Percentiles rank a stretch among this genome's conserved stretches.
phyloP scores from a whole-genome alignment of 2,113 vertebrate genomes.

The Pygoscelis adeliae region DNA sequence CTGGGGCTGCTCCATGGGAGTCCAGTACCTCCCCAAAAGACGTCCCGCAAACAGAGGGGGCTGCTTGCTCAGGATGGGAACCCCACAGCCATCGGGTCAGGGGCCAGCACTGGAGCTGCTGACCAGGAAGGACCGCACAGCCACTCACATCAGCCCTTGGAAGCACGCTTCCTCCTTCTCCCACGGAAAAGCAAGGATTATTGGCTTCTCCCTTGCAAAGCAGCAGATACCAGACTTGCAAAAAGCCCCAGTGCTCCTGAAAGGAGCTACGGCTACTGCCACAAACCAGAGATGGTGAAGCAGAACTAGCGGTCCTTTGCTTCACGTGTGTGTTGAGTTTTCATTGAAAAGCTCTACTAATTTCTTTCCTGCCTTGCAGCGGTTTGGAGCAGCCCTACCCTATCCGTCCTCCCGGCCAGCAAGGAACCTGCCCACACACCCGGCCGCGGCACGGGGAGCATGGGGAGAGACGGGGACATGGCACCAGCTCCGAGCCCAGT shows the following conservation, averaged over 20 bases:
- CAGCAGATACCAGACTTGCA: too few species aligned
- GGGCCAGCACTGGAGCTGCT: not conserved
- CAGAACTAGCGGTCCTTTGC: not conserved
- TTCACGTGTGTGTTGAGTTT: not conserved
- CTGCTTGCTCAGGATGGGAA: not conserved
- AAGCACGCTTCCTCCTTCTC: not conserved
- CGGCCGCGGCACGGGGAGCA: fast-evolving
- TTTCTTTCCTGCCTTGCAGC: not conserved
- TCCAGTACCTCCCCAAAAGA: not conserved
- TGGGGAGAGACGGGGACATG: not conserved
- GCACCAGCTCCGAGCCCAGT: not conserved
- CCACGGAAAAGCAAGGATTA: fast-evolving
- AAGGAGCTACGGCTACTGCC: not conserved
- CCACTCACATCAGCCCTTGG: not conserved
- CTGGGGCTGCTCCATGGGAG: fast-evolving
- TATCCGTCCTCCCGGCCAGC: not conserved
- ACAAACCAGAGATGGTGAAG: not conserved
- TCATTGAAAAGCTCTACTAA: not conserved
- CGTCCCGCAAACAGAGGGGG: not conserved
- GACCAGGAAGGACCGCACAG: not conserved
- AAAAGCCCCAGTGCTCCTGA: not conserved
- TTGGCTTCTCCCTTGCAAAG: not conserved
- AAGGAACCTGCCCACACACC: not conserved
- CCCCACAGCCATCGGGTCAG: fast-evolving
- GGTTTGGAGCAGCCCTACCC: not conserved